Evolutionary conservation across 2,113 vertebrate species (phyloP), one percentile per base, ranked within the genome.

Genomic region (Spea bombifrons): DNA sequence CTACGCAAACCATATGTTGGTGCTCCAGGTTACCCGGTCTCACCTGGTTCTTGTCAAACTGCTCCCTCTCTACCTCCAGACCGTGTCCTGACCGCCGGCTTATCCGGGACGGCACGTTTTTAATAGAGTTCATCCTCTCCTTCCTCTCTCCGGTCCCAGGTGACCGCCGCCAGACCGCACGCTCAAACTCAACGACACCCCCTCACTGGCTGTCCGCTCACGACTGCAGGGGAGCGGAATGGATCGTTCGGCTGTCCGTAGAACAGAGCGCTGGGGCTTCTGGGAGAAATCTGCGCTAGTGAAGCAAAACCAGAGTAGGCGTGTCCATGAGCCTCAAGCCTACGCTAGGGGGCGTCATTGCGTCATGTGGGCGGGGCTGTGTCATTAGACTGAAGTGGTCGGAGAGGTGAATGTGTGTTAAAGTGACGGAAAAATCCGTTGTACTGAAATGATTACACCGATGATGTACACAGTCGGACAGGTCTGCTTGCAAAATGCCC

Each of bases 41-140:
- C 90, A 94, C 96, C 95, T 97, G 96, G 86, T 90, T 94, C 85
- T 93, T 96, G 87, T 97, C 96, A 88, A 97, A 97, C 86, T 96
- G 94, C 81, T 96, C 96, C 85, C 92, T 90, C 90, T 96, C 96
- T 43, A 93, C 94, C 81, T 95, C 95, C 81, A 97, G 87, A 83
- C 86, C 93, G 83, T 93, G 93, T 72, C 94, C 95, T 0, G 88
- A 87, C 82, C 94, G 90, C 83, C 88, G 90, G 90, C 75, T 93
- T 87, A 95, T 93, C 85, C 93, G 89, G 48, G 95, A 89, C 43
- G 95, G 94, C 75, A 95, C 94, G 86, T 90, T 94, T 87, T 92
- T 93, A 81, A 97, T 93, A 85, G 88, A 93, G 89, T 95, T 96
- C 95, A 98, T 96, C 55, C 4, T 13, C 15, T n/a, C 45, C 59